Conservation (phyloP, 1,140 invertebrate species). For the Apolygus lucorum region DNA sequence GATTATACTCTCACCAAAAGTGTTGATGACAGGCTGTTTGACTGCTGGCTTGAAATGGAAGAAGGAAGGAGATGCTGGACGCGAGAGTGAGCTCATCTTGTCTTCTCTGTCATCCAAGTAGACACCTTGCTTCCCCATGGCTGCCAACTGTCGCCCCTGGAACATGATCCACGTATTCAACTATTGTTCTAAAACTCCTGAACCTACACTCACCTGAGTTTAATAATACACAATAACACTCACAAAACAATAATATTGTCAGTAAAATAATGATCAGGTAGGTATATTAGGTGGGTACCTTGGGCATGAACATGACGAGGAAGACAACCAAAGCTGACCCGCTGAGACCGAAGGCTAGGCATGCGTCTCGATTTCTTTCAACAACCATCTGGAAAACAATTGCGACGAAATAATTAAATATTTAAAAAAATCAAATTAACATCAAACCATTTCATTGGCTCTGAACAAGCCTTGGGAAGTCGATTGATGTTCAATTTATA, state of each 20-base stretch:
- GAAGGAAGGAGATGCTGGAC: slow-evolving; percentile 75
- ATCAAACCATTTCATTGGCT: no score
- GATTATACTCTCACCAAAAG: slow-evolving; percentile 31
- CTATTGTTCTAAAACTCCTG: no score
- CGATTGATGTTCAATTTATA: no score
- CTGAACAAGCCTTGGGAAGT: no score
- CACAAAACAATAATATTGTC: no score
- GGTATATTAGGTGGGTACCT: no score
- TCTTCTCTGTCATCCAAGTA: slow-evolving; percentile 69
- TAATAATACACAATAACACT: no score
- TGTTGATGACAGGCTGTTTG: slow-evolving; percentile 38
- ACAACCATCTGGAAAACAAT: slow-evolving; percentile 46
- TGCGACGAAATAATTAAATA: no score
- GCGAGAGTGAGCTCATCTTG: slow-evolving; percentile 61
- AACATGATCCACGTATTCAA: not conserved
- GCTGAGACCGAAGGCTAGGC: slow-evolving; percentile 76
- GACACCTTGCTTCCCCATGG: slow-evolving; percentile 71
- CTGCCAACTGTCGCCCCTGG: slow-evolving; percentile 71
- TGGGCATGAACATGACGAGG: slow-evolving; percentile 87
- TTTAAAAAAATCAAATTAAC: no score
- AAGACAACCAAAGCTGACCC: slow-evolving; percentile 74
- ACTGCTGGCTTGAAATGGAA: slow-evolving; percentile 82
- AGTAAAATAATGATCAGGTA: no score
- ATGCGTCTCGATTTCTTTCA: slow-evolving; percentile 71
- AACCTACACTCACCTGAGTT: no score